Evolutionary conservation across 2,888 invertebrate species (phyloP).

Genomic region (Eustalomyia histrio): DNA sequence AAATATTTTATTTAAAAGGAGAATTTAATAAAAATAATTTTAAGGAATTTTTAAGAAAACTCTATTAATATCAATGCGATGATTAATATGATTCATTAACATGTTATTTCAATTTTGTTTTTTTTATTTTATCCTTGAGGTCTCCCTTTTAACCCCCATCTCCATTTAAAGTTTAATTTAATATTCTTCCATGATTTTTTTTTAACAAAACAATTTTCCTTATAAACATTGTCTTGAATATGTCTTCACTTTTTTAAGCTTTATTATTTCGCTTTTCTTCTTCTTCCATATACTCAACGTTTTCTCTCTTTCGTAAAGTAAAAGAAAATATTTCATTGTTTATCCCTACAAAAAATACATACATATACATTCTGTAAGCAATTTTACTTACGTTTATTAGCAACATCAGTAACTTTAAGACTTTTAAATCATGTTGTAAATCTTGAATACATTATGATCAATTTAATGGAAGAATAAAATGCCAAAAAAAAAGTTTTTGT

Average conservation of each 20-base stretch:
- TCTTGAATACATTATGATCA: conserved; percentile 7
- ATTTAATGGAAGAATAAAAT: neutral
- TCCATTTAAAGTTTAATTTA: conserved; percentile 4
- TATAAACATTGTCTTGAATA: neutral
- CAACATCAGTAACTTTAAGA: conserved; percentile 25
- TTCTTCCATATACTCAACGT: neutral
- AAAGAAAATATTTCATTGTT: conserved; percentile 14
- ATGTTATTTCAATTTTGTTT: too few species aligned
- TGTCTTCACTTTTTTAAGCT: neutral
- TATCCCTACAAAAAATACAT: conserved; percentile 7
- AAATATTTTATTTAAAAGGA: too few species aligned
- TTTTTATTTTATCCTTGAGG: neutral
- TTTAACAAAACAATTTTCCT: neutral
- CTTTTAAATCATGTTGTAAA: conserved; percentile 18
- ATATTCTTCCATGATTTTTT: neutral
- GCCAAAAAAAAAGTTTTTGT: neutral
- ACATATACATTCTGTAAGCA: conserved; percentile 16
- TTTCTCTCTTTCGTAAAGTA: neutral
- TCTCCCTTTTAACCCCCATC: neutral
- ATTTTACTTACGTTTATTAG: conserved; percentile 30
- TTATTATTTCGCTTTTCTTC: neutral
- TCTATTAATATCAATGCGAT: too few species aligned
- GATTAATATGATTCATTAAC: too few species aligned
- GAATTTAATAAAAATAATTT: too few species aligned
- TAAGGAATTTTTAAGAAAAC: too few species aligned